Conservation (phyloP, 1,140 invertebrate genomes). For the Euwallacea fornicatus region DNA sequence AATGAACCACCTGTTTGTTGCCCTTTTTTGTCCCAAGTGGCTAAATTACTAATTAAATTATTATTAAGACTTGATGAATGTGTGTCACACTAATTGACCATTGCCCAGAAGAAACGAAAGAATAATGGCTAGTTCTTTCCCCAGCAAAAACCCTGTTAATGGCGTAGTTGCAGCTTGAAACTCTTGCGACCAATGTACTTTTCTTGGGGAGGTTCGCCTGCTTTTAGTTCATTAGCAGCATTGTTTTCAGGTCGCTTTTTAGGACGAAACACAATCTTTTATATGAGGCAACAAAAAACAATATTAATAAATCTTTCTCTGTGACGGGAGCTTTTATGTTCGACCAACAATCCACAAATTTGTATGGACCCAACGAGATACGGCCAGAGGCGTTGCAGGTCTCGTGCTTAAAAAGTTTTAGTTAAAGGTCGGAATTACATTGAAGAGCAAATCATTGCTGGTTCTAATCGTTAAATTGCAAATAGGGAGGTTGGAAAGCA, state of each 20-base stretch:
- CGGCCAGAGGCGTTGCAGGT: constrained; percentile 7
- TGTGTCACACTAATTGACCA: constrained; percentile 31
- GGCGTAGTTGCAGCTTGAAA: background rate
- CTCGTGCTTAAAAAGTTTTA: background rate
- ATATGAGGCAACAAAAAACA: constrained; percentile 6
- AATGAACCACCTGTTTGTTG: constrained; percentile 35
- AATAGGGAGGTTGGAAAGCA: too few relatives aligned
- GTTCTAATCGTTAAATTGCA: too few relatives aligned
- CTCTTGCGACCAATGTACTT: too few relatives aligned
- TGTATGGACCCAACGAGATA: constrained; percentile 6
- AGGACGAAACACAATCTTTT: constrained; percentile 12
- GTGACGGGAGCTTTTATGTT: constrained; percentile 22
- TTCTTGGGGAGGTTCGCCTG: too few relatives aligned
- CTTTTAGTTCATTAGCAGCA: constrained; percentile 10
- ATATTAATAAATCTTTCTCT: constrained; percentile 25
- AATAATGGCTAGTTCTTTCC: constrained; percentile 17
- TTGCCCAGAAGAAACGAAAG: constrained; percentile 14
- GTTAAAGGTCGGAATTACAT: too few relatives aligned
- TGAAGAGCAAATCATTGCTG: too few relatives aligned
- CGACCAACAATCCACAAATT: constrained; percentile 25
- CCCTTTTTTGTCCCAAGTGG: constrained; percentile 28
- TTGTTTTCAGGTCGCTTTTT: background rate
- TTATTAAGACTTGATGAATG: constrained; percentile 28
- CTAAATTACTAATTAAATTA: constrained; percentile 33
- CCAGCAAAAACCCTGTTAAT: background rate